These are phyloP conservation scores for Drosophila yakuba DNA, from an alignment of 1,140 invertebrate genomes.

Conservation along the genomic window DNA sequence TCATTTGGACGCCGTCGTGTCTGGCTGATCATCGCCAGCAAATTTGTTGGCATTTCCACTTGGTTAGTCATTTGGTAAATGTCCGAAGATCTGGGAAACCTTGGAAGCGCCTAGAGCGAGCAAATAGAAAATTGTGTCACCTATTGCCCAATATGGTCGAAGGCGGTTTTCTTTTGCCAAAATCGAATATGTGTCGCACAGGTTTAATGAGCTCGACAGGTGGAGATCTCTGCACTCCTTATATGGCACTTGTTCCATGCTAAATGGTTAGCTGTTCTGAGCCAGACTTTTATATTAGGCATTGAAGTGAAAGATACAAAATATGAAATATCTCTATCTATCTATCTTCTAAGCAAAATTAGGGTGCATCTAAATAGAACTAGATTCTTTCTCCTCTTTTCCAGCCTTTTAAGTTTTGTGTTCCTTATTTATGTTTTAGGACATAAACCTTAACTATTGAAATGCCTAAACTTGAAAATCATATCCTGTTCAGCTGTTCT, in stretches of 20 bases:
- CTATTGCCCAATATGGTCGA: slow-evolving; percentile 51
- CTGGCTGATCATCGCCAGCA: slow-evolving; percentile 46
- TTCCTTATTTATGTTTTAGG: too few relatives aligned
- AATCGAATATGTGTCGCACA: slow-evolving; percentile 27
- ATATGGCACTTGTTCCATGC: background rate
- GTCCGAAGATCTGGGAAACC: slow-evolving; percentile 39
- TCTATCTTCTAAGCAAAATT: background rate
- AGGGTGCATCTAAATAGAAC: too few relatives aligned
- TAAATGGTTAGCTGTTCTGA: slow-evolving; percentile 13
- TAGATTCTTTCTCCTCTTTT: too few relatives aligned
- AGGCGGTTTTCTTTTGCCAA: slow-evolving; percentile 26
- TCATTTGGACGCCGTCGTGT: slow-evolving; percentile 55
- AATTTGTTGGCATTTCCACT: slow-evolving; percentile 64
- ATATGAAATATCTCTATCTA: background rate
- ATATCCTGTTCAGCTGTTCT: background rate
- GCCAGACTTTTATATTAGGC: background rate
- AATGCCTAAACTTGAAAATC: too few relatives aligned
- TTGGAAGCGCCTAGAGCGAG: slow-evolving; percentile 49
- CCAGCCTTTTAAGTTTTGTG: too few relatives aligned
- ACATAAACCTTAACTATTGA: too few relatives aligned
- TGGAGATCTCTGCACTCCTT: slow-evolving; percentile 3
- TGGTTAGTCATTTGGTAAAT: slow-evolving; percentile 78
- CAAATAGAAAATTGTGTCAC: slow-evolving; percentile 70
- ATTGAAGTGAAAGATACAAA: background rate
- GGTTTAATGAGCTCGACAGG: slow-evolving; percentile 63